A percentile compares a stretch with the other conserved stretches of the same genome.
phyloP scores from a whole-genome alignment of 2,888 invertebrate species.

The Agelastica alni region DNA sequence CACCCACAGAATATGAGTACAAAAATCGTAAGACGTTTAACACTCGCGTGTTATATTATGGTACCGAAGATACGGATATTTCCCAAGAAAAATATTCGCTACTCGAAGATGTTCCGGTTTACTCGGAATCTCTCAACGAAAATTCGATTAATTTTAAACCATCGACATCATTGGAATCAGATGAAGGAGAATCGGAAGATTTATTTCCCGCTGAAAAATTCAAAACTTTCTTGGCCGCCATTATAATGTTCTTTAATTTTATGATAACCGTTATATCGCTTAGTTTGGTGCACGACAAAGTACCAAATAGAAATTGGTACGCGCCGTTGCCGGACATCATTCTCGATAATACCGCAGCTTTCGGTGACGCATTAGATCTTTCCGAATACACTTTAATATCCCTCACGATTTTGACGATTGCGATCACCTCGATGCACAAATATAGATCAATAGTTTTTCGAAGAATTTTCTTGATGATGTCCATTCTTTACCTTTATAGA shows the following conservation, averaged over 20 bases:
- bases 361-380: neutral
- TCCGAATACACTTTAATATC: constrained; percentile 14
- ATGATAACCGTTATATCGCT: neutral
- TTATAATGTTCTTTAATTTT: constrained; percentile 2
- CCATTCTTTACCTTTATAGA: constrained; percentile 13
- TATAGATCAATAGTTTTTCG: constrained; percentile 11
- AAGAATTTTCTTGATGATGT: constrained; percentile 10
- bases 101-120: too few species aligned
- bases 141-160: too few species aligned
- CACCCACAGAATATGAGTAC: too few species aligned
- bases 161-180: neutral
- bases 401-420: neutral
- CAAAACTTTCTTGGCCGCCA: constrained; percentile 9
- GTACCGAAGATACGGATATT: too few species aligned
- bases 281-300: constrained; percentile 9
- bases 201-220: constrained; percentile 1
- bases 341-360: neutral
- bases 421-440: constrained; percentile 3
- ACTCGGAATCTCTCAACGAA: too few species aligned
- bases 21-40: neutral
- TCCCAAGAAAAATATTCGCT: too few species aligned
- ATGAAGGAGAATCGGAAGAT: neutral
- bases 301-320: constrained; percentile 3
- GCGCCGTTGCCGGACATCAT: constrained; percentile 12
- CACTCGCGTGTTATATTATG: neutral